Evolutionary conservation across 2,888 invertebrate species (phyloP).

Genomic region (Thera britannica): DNA sequence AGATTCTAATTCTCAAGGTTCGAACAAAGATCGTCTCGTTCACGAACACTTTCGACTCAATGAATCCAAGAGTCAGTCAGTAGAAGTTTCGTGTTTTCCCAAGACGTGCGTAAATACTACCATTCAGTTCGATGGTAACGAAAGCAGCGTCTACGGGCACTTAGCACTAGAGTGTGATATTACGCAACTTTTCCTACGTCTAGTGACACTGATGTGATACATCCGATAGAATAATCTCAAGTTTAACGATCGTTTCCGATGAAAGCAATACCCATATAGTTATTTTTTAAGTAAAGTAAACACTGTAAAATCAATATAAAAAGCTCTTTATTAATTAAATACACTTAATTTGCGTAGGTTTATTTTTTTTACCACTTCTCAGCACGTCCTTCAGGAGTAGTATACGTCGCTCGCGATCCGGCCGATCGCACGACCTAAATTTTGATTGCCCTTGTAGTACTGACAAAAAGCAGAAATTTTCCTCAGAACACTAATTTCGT

Average conservation of each 20-base stretch:
- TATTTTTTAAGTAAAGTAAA: neutral
- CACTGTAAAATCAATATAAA: no score
- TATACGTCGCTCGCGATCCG: neutral
- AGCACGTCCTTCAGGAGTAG: neutral
- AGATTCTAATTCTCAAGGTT: neutral
- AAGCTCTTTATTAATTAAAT: neutral
- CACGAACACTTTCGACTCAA: neutral
- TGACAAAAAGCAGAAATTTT: neutral
- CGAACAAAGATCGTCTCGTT: neutral
- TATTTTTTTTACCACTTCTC: neutral
- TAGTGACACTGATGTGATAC: constrained; percentile 48
- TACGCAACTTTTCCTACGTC: constrained; percentile 65
- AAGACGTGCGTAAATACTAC: constrained; percentile 33
- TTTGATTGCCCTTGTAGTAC: neutral
- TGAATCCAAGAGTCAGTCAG: constrained; percentile 6
- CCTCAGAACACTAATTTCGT: neutral
- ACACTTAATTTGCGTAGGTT: neutral
- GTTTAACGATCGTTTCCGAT: constrained; percentile 9
- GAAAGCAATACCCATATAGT: neutral
- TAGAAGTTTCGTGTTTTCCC: constrained; percentile 6
- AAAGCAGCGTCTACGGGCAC: constrained; percentile 53
- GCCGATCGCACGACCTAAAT: neutral
- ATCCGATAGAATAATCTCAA: constrained; percentile 33
- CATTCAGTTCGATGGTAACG: constrained; percentile 46
- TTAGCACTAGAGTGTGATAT: constrained; percentile 74